Conservation (phyloP, 2,113 vertebrate genomes). For the Mobula hypostoma region DNA sequence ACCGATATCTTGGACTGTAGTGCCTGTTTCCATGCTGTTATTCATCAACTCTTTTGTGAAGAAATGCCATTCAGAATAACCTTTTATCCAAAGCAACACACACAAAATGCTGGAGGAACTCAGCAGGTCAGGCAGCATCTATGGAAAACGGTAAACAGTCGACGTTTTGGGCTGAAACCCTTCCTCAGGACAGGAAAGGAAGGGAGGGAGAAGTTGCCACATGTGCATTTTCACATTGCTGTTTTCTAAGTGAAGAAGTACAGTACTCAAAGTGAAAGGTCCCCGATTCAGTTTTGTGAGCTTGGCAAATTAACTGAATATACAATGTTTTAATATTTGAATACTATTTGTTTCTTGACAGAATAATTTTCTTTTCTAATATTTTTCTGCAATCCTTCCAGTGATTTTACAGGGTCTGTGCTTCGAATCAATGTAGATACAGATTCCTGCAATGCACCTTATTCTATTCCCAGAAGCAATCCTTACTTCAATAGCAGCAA, state of each 20-base stretch:
- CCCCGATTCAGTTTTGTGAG: not conserved
- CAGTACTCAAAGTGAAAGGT: not conserved
- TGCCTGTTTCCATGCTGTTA: no score
- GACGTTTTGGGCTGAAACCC: no score
- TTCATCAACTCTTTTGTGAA: not conserved
- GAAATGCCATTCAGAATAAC: not conserved
- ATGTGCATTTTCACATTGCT: not conserved
- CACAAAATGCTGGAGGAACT: no score
- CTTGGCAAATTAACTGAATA: not conserved
- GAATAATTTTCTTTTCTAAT: not conserved
- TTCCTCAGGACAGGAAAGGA: no score
- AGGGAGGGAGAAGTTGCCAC: no score
- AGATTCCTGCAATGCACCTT: slow-evolving; percentile 73
- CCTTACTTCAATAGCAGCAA: slow-evolving; percentile 98
- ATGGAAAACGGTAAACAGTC: no score
- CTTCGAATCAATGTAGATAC: slow-evolving; percentile 87
- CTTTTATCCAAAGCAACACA: not conserved
- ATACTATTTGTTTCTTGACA: not conserved
- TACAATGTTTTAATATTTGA: not conserved
- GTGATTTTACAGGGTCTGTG: slow-evolving; percentile 96
- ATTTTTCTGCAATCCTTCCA: slow-evolving; percentile 50
- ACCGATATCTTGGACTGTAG: no score
- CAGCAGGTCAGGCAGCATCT: no score
- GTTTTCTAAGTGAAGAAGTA: not conserved
- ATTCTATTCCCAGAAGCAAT: slow-evolving; percentile 84